Base-by-base conservation (phyloP, 2,888 invertebrate species). In the Baccha elongata region DNA sequence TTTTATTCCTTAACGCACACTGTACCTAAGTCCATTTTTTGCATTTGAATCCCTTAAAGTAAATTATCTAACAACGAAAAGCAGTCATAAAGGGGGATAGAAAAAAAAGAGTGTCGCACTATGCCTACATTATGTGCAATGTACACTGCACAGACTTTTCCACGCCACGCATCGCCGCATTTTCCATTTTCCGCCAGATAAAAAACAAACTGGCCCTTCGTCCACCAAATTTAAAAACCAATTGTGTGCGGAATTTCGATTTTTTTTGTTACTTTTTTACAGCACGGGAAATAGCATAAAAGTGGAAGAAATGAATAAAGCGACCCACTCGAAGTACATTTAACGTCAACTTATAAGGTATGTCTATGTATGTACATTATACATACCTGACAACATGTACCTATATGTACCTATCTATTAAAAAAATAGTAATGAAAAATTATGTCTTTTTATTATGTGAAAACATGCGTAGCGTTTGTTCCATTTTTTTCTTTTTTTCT, bases 131-230 rank as follows among this genome's bases (percentile, higher is more conserved):
- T 23, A 23, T 23, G 5, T 23, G 23, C 23, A 23, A 23, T 23
- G 5, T n/a, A n/a, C n/a, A n/a, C n/a, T n/a, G 68, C 69, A 35
- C 55, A 72, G 65, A 44, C 72, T n/a, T n/a, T n/a, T n/a, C 50
- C 72, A 67, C 52, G 68, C 67, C 65, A 85, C 84, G 85, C 85
- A 85, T 84, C 85, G 80, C 55, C 80, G 84, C 80, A 86, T 80
- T 84, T 84, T 84, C 84, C 74, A 85, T 80, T 83, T 84, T 84
- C 84, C 84, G 83, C 75, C 85, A 80, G 84, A 52, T 42, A 75
- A 85, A 80, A 84, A 81, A 21, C 1, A 3, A 23, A 23, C 23
- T 3, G 3, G 23, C 23, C 23, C 3, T 23, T 23, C 5, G 5
- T 60, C 69, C 42, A 69, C 67, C 46, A 73, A 53, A 60, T 68